Evolutionary conservation across 64 coral and sea anemone genomes (phyloP).

Genomic region (Actinia equina): DNA sequence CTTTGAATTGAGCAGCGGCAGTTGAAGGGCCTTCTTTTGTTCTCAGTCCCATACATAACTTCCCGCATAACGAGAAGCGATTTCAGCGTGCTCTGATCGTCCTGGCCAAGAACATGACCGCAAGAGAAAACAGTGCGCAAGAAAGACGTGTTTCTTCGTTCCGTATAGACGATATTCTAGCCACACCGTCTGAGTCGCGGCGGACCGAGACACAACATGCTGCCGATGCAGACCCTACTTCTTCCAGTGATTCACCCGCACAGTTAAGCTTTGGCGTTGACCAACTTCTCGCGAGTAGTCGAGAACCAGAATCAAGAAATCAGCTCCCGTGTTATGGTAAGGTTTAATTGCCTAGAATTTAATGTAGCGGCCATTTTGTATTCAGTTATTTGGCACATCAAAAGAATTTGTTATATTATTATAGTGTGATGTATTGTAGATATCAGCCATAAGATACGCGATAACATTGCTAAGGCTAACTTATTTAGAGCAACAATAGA

Average conservation of each 20-base stretch:
- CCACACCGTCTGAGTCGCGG: slow-evolving; percentile 17
- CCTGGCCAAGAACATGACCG: not conserved
- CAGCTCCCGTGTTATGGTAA: slow-evolving; percentile 54
- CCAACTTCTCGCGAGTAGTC: slow-evolving; percentile 45
- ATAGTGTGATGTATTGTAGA: slow-evolving; percentile 22
- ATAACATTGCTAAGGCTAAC: not conserved
- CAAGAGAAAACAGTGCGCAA: slow-evolving; percentile 14
- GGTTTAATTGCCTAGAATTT: not conserved
- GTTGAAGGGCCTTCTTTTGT: slow-evolving; percentile 22
- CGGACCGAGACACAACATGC: slow-evolving; percentile 26
- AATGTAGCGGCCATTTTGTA: slow-evolving; percentile 17
- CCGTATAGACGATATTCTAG: slow-evolving; percentile 69
- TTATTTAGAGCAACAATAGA: not conserved
- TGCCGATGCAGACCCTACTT: not conserved
- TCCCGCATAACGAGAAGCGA: slow-evolving; percentile 1
- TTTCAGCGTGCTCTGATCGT: slow-evolving; percentile 17
- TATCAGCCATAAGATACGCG: slow-evolving; percentile 10
- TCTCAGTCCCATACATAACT: slow-evolving; percentile 21
- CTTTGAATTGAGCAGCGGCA: slow-evolving; percentile 20
- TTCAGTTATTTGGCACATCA: slow-evolving; percentile 19
- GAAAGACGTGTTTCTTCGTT: slow-evolving; percentile 67
- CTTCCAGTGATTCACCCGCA: not conserved
- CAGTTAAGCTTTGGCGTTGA: slow-evolving; percentile 63
- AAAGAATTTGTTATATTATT: slow-evolving; percentile 15
- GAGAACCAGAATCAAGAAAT: slow-evolving; percentile 29